phyloP scores from a whole-genome alignment of 2,888 invertebrate genomes.

The Plemyria rubiginata region DNA sequence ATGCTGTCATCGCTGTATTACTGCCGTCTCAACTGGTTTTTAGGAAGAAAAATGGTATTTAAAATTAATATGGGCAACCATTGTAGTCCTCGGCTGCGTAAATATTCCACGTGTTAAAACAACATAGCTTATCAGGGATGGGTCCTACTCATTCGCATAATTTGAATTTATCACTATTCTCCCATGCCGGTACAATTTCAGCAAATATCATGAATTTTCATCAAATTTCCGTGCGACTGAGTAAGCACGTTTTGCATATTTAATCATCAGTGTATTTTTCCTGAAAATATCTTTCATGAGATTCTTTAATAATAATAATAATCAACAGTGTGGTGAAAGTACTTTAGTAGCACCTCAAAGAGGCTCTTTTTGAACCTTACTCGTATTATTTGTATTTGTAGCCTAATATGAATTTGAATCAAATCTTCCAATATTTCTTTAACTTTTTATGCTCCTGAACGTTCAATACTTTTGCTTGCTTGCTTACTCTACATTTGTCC shows the following conservation, averaged over 20 bases:
- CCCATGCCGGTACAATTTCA: constrained; percentile 28
- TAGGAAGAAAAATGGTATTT: neutral
- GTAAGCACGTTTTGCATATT: neutral
- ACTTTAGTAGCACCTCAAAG: too few species aligned
- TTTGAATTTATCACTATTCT: constrained; percentile 38
- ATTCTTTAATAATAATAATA: too few species aligned
- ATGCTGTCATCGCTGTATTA: constrained; percentile 1
- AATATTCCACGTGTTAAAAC: constrained; percentile 29
- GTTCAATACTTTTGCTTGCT: too few species aligned
- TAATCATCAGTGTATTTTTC: neutral
- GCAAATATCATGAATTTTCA: constrained; percentile 32
- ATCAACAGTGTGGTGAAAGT: too few species aligned
- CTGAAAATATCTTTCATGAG: too few species aligned
- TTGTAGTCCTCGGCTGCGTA: neutral
- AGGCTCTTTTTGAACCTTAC: too few species aligned
- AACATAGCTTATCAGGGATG: constrained; percentile 27
- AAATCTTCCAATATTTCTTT: too few species aligned
- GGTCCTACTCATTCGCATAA: constrained; percentile 28
- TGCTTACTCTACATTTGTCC: too few species aligned
- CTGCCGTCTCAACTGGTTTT: neutral
- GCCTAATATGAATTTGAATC: too few species aligned
- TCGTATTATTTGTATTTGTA: too few species aligned
- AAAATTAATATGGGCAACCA: constrained; percentile 2
- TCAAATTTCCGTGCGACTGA: constrained; percentile 13
- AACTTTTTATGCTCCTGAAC: too few species aligned